A percentile compares a stretch with the other conserved stretches of the same genome.
These are phyloP conservation scores for Pomacea canaliculata DNA, from an alignment of 2,888 invertebrate genomes.

Conservation along the genomic window DNA sequence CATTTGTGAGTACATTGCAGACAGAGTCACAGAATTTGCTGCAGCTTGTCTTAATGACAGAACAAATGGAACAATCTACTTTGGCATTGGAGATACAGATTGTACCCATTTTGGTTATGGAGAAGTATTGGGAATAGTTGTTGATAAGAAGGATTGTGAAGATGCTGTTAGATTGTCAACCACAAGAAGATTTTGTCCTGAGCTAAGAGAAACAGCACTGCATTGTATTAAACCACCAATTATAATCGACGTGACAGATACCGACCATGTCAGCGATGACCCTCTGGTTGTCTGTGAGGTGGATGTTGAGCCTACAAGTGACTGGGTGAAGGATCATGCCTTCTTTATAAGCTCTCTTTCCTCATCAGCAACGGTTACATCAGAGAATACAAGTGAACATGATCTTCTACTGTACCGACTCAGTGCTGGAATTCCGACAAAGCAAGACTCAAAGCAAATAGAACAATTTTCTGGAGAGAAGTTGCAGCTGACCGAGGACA, in stretches of 20 bases:
- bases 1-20: constrained; percentile 11
- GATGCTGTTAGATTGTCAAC: constrained; percentile 23
- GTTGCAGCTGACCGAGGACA: background rate
- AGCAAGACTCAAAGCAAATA: background rate
- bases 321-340: constrained; percentile 29
- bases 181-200: constrained; percentile 26
- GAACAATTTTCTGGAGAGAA: constrained; percentile 18
- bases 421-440: background rate
- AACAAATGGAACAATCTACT: constrained; percentile 30
- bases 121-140: constrained; percentile 33
- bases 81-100: constrained; percentile 33
- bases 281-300: constrained; percentile 37
- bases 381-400: background rate
- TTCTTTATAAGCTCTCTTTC: constrained; percentile 16
- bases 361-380: background rate
- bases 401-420: constrained; percentile 5
- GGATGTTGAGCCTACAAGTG: constrained; percentile 37
- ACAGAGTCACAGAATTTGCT: constrained; percentile 32
- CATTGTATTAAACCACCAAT: constrained; percentile 30
- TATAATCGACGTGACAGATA: constrained; percentile 31
- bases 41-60: constrained; percentile 35
- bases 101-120: constrained; percentile 24
- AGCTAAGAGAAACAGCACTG: constrained; percentile 30
- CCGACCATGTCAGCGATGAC: background rate
- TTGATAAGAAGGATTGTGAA: constrained; percentile 23